phyloP scores from a whole-genome alignment of 1,140 invertebrate species.

The Drosophila burlai region DNA sequence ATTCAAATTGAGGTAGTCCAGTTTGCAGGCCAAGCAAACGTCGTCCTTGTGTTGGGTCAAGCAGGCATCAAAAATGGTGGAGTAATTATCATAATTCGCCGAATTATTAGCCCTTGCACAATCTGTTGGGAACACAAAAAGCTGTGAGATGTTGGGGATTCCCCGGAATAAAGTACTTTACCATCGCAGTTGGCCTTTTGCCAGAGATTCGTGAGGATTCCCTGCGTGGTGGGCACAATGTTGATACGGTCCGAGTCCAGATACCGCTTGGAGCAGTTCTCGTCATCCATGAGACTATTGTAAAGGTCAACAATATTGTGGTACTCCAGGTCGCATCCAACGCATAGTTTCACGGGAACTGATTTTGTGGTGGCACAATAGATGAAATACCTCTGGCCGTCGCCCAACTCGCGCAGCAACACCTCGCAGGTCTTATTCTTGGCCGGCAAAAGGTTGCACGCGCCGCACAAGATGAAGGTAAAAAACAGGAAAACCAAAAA shows the following conservation, averaged over 20 bases:
- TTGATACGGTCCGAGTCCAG: constrained; percentile 73
- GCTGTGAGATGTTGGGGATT: constrained; percentile 1
- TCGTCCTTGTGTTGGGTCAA: background rate
- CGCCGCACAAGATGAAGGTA: constrained; percentile 5
- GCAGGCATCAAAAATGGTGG: background rate
- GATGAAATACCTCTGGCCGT: constrained; percentile 59
- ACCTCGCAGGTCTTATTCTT: background rate
- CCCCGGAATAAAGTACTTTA: constrained; percentile 23
- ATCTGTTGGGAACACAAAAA: constrained; percentile 31
- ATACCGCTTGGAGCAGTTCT: constrained; percentile 61
- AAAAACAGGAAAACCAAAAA: constrained; percentile 3
- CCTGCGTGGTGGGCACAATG: constrained; percentile 61
- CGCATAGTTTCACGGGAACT: constrained; percentile 61
- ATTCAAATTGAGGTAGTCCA: constrained; percentile 56
- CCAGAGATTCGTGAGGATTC: constrained; percentile 62
- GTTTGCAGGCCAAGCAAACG: constrained; percentile 45
- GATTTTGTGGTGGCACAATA: constrained; percentile 63
- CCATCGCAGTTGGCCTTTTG: constrained; percentile 68
- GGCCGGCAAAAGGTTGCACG: background rate
- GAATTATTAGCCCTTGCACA: constrained; percentile 51
- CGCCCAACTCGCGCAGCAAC: constrained; percentile 44
- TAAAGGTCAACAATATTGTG: constrained; percentile 11
- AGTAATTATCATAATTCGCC: constrained; percentile 9
- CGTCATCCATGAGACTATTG: constrained; percentile 9
- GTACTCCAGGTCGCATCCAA: constrained; percentile 23